These are phyloP conservation scores for Leucopsar rothschildi DNA, from an alignment of 2,113 vertebrate genomes.

Conservation along the genomic window DNA sequence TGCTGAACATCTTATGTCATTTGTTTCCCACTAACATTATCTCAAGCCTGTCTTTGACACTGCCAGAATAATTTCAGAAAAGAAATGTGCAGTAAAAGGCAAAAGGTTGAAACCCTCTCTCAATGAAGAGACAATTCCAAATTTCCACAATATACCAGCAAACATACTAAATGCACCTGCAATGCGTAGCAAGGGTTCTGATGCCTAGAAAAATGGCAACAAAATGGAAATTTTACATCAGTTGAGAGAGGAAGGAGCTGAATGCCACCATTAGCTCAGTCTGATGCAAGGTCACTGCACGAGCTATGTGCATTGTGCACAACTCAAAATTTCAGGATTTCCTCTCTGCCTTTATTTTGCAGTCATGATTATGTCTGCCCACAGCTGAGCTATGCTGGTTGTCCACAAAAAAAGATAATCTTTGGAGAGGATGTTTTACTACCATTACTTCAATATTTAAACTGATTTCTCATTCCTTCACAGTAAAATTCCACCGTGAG, in stretches of 20 bases:
- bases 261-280: background rate
- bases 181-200: background rate
- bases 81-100: background rate
- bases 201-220: background rate
- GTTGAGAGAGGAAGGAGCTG: background rate
- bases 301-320: fast-evolving
- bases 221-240: background rate
- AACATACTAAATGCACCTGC: background rate
- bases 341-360: background rate
- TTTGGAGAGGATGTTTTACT: background rate
- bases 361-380: background rate
- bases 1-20: background rate
- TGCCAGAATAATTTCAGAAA: background rate
- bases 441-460: background rate
- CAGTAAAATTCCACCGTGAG: background rate
- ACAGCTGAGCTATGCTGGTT: background rate
- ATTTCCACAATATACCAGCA: background rate
- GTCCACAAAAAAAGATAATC: background rate
- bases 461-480: background rate
- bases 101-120: background rate
- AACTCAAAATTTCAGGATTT: background rate
- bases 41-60: background rate
- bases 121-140: background rate
- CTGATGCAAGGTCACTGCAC: background rate
- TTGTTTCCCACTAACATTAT: background rate